Evolutionary conservation across 2,113 vertebrate species (phyloP).

Genomic region (Otolemur garnettii): DNA sequence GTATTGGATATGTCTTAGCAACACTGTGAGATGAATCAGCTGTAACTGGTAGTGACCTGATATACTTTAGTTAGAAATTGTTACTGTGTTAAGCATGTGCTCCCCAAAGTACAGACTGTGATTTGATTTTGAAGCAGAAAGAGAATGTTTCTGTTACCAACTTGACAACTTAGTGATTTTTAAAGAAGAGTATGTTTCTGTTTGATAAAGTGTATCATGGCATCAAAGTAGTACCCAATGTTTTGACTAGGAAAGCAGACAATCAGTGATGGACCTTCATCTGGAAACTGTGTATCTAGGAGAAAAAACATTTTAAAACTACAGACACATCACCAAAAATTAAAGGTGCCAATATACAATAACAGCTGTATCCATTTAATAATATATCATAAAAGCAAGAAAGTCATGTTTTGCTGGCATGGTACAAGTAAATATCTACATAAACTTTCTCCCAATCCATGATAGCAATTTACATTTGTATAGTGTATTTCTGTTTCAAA

Average conservation of each 20-base stretch:
- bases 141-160: conserved; percentile 37
- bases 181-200: conserved; percentile 52
- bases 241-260: conserved; percentile 28
- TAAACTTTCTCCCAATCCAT: conserved; percentile 27
- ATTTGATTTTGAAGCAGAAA: conserved; percentile 1
- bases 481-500: conserved; percentile 53
- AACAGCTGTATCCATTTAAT: background rate
- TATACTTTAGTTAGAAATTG: conserved; percentile 12
- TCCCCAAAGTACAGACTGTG: background rate
- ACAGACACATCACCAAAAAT: conserved; percentile 13
- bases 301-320: conserved; percentile 45
- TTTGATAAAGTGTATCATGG: background rate
- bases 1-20: background rate
- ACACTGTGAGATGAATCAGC: background rate
- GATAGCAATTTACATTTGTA: conserved; percentile 24
- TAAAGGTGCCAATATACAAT: background rate
- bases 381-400: background rate
- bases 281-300: background rate
- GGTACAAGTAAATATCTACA: background rate
- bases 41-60: background rate
- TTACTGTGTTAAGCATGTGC: background rate
- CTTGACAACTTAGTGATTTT: conserved; percentile 16
- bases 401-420: conserved; percentile 21
- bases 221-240: background rate
- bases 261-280: background rate